These are phyloP conservation scores for Alligator sinensis DNA, from an alignment of 2,113 vertebrate species.

Conservation along the genomic window DNA sequence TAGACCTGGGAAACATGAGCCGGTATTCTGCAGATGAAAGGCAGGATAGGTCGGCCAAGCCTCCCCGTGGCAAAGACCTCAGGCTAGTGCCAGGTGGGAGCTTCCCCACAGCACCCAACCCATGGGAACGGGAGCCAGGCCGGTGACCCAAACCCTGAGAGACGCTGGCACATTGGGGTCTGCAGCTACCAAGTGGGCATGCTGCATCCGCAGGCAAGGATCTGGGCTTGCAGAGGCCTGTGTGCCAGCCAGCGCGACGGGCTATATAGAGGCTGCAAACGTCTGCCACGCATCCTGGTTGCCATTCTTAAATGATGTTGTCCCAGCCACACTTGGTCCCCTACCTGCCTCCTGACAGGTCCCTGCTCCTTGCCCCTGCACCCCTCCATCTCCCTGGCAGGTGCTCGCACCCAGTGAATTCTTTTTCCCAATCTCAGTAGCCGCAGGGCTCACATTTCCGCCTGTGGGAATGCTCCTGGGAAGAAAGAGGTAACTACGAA, in stretches of 20 bases:
- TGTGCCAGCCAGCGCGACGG: no score
- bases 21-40: not conserved
- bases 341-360: not conserved
- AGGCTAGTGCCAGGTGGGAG: not conserved
- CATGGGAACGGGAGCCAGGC: not conserved
- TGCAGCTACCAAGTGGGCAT: accelerated
- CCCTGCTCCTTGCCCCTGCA: not conserved
- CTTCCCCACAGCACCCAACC: not conserved
- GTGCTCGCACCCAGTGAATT: no score
- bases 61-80: not conserved
- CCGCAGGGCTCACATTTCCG: no score
- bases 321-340: not conserved
- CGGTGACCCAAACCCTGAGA: accelerated
- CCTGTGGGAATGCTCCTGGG: no score
- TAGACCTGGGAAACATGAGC: conserved; percentile 42
- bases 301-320: not conserved
- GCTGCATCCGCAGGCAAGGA: not conserved
- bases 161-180: not conserved
- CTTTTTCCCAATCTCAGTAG: no score
- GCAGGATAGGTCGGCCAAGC: not conserved
- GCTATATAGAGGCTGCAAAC: not conserved
- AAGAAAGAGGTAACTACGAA: no score
- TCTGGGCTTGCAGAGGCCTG: not conserved
- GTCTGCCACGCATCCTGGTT: not conserved
- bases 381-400: not conserved